Conservation (phyloP, 1,140 invertebrate genomes). For the Hermatobates lingyangjiaoensis region DNA sequence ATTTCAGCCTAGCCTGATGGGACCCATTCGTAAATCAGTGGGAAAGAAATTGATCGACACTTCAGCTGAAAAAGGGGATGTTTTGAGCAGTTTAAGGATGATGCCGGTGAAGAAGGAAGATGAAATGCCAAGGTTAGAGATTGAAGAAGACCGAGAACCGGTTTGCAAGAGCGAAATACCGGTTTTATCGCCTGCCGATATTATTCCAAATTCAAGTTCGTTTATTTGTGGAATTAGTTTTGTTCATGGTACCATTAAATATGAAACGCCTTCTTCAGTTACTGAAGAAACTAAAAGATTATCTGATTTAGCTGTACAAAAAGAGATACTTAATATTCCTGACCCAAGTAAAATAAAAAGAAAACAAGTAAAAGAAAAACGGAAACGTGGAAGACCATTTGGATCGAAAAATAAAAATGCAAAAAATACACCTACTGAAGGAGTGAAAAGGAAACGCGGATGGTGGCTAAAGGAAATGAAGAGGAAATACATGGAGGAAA, state of each 20-base stretch:
- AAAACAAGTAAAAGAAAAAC: slow-evolving; percentile 1
- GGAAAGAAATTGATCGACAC: too few species aligned
- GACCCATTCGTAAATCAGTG: too few species aligned
- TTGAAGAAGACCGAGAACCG: slow-evolving; percentile 5
- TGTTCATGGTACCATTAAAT: slow-evolving; percentile 4
- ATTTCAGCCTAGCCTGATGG: too few species aligned
- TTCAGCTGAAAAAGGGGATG: slow-evolving; percentile 10
- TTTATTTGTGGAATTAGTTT: slow-evolving; percentile 6
- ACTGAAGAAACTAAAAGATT: slow-evolving; percentile 5
- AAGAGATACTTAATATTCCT: slow-evolving; percentile 5
- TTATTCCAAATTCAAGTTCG: too few species aligned
- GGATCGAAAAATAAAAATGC: slow-evolving; percentile 1
- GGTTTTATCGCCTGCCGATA: slow-evolving; percentile 6
- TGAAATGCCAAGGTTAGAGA: slow-evolving; percentile 11
- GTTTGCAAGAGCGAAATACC: slow-evolving; percentile 7
- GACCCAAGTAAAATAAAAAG: neutral
- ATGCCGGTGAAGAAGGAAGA: slow-evolving; percentile 7
- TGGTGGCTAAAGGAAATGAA: neutral
- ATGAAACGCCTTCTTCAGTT: slow-evolving; percentile 2
- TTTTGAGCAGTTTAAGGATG: slow-evolving; percentile 10
- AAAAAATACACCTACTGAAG: neutral
- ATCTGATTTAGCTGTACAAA: slow-evolving; percentile 7
- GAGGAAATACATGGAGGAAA: neutral
- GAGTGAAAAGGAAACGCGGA: neutral
- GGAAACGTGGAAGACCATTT: neutral